Evolutionary conservation across 2,797 vertebrate species (phyloP), one percentile per base, ranked within the genome.

Genomic region (Staurois parvus): DNA sequence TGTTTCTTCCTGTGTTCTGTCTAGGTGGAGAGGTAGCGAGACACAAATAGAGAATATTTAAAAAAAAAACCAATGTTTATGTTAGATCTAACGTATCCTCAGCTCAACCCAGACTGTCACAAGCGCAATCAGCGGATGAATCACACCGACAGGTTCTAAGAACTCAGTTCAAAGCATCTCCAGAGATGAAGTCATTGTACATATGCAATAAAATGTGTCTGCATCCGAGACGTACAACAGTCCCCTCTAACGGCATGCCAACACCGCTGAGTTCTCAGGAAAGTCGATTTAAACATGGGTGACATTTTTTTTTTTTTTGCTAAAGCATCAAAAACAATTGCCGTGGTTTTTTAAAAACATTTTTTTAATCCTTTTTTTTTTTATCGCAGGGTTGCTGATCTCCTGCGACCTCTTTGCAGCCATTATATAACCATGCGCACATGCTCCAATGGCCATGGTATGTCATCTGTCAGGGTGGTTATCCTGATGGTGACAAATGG

Each of bases 41-140:
- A 26, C 24, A 24, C 26, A 64, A 13, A 64, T 64, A 0, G 6
- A 64, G 4, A 64, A 26, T 62, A 62, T n/a, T 62, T 7, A n/a
- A 62, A 62, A 37, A 8, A 7, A 59, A 24, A 45, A 45, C 2
- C 10, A 62, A 62, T 62, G 21, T n/a, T 62, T 24, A 26, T 62
- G 59, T 24, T 8, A 64, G 9, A 24, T 26, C 59, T 3, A 64
- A 64, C 48, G 48, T 52, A 17, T 64, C 59, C 59, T 64, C 59
- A 64, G n/a, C 21, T 64, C 59, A 64, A 64, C 59, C 59, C 59
- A 26, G 24, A 64, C 13, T 59, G 56, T 59, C 56, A 59, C 21
- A 11, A 64, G 30, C 11, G 52, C 75, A 59, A 34, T 64, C 34
- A 77, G 62, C 40, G 11, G n/a, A 64, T 77, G 59, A 66, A 62